These are phyloP conservation scores for Cephalopterus ornatus DNA, from an alignment of 2,113 vertebrate genomes.

Conservation along the genomic window DNA sequence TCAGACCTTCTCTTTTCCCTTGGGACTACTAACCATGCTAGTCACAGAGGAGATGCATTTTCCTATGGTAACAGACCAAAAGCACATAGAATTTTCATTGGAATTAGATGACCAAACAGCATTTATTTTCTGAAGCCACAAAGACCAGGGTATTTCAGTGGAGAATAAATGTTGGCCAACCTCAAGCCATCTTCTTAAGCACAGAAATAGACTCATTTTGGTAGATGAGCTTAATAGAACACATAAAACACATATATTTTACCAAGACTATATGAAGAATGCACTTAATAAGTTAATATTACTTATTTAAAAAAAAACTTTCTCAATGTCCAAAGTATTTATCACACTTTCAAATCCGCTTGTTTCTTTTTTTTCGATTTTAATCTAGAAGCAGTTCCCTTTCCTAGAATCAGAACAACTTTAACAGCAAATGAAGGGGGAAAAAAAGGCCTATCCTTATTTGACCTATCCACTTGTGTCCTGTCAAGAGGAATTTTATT, in stretches of 20 bases:
- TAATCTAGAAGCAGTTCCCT: not conserved
- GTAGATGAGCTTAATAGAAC: not conserved
- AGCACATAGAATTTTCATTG: not conserved
- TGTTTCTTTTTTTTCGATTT: not conserved
- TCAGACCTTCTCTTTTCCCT: not conserved
- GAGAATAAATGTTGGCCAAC: not conserved
- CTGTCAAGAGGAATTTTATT: not conserved
- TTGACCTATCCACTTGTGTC: not conserved
- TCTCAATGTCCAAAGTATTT: not conserved
- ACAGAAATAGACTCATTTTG: not conserved
- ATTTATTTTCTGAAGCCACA: not conserved
- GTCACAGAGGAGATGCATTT: not conserved
- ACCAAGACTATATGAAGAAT: not conserved
- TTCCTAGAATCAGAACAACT: not conserved
- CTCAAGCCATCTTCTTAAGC: not conserved
- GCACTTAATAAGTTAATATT: not conserved
- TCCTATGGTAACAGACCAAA: not conserved
- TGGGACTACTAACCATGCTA: not conserved
- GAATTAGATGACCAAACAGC: not conserved
- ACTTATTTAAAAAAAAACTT: not conserved
- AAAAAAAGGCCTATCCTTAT: not conserved
- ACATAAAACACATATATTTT: not conserved
- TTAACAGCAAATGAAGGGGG: not conserved
- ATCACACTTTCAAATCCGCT: not conserved
- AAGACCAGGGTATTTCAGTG: not conserved